These are phyloP conservation scores for Nymphalis io DNA, from an alignment of 1,140 invertebrate species.

Conservation along the genomic window DNA sequence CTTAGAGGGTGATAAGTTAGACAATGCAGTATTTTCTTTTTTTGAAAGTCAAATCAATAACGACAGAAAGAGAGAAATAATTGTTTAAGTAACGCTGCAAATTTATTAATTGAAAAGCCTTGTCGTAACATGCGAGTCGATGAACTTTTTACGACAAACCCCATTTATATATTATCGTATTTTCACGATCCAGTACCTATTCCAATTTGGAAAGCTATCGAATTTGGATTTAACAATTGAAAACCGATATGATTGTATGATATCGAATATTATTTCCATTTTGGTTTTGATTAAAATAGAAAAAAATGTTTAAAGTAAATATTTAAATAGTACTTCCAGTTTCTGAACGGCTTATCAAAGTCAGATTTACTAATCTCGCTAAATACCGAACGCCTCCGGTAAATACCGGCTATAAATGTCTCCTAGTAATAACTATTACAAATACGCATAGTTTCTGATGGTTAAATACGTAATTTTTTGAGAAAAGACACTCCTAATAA, in stretches of 20 bases:
- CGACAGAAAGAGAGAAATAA: not conserved
- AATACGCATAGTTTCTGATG: not conserved
- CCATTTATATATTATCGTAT: not conserved
- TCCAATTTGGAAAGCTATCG: conserved; percentile 12
- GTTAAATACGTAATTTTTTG: not conserved
- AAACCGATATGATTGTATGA: conserved; percentile 2
- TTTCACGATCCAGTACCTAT: conserved; percentile 4
- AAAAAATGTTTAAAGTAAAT: not conserved
- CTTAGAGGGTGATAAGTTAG: conserved; percentile 45
- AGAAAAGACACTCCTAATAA: not conserved
- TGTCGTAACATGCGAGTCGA: not conserved
- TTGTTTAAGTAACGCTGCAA: not conserved
- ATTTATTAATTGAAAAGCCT: not conserved
- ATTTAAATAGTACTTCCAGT: too few species aligned
- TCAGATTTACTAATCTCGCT: too few species aligned
- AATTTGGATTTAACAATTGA: conserved; percentile 13
- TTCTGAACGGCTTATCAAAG: too few species aligned
- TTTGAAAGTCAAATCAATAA: too few species aligned
- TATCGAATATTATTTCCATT: conserved; percentile 4
- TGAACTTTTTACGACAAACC: not conserved
- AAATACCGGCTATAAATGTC: too few species aligned
- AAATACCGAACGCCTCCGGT: too few species aligned
- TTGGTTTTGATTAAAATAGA: not conserved
- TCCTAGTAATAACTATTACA: not conserved
- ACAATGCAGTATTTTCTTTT: too few species aligned